Conservation (phyloP, 1,140 invertebrate genomes). For the Camponotus vicinus region DNA sequence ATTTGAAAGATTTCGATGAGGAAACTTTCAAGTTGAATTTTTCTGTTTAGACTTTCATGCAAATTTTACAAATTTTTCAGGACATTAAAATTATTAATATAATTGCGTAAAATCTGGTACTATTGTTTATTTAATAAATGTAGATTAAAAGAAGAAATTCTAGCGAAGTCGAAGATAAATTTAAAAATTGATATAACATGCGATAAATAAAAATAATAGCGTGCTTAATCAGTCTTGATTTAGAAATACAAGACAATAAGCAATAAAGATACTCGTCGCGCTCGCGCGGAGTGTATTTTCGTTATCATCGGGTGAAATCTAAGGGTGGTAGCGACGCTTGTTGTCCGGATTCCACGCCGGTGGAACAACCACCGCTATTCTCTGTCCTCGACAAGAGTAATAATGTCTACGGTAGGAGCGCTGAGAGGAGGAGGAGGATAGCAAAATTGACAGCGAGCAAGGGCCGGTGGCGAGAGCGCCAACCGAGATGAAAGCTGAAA, state of each 20-base stretch:
- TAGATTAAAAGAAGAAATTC: not conserved
- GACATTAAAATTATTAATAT: not conserved
- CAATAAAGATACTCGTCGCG: conserved; percentile 36
- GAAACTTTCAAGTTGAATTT: not conserved
- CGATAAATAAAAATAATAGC: not conserved
- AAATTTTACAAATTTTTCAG: not conserved
- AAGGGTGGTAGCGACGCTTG: conserved; percentile 29
- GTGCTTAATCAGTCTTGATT: conserved; percentile 25
- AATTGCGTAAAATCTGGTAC: not conserved
- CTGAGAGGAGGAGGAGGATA: not conserved
- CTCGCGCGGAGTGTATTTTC: conserved; percentile 31
- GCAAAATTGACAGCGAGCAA: conserved; percentile 59
- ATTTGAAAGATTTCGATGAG: not conserved
- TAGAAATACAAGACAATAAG: conserved; percentile 39
- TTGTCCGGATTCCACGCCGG: conserved; percentile 50
- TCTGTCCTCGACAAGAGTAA: conserved; percentile 51
- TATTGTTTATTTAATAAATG: not conserved
- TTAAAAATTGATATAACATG: not conserved
- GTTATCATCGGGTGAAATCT: conserved; percentile 36
- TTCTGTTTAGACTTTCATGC: not conserved
- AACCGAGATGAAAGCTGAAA: conserved; percentile 59
- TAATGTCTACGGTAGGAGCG: conserved; percentile 16
- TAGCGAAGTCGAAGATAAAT: not conserved
- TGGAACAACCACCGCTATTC: conserved; percentile 46
- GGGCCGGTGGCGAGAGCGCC: conserved; percentile 40